Conservation (phyloP, 2,797 vertebrate genomes). For the Chloroceryle inda region DNA sequence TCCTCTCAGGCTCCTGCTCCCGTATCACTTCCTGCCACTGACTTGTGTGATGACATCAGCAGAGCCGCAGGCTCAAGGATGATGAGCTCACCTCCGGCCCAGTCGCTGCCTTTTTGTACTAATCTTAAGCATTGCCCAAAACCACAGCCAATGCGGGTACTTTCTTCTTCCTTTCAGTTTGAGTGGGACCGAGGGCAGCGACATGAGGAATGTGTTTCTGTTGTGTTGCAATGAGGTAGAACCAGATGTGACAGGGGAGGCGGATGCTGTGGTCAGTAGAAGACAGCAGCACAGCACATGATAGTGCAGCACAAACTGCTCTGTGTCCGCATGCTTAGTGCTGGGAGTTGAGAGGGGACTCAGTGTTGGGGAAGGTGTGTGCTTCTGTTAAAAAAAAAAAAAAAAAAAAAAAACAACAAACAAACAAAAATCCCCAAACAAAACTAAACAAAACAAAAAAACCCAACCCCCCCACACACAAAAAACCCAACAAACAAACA, state of each 20-base stretch:
- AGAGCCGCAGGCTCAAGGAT: neutral
- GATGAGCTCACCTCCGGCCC: conserved; percentile 51
- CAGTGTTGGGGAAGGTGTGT: neutral
- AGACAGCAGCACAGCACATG: accelerated
- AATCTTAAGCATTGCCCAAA: neutral
- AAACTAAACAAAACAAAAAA: no score
- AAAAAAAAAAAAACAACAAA: no score
- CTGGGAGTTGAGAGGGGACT: accelerated
- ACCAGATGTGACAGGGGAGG: neutral
- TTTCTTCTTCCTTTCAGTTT: neutral
- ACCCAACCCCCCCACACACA: no score
- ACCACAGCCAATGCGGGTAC: neutral
- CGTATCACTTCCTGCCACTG: conserved; percentile 57
- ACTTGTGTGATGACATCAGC: conserved; percentile 7
- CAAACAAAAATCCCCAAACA: no score
- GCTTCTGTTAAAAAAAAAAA: neutral
- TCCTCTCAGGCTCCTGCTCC: conserved; percentile 41
- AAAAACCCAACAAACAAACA: no score
- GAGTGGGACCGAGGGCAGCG: neutral
- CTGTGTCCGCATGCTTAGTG: accelerated
- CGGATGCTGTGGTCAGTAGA: neutral
- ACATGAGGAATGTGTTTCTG: neutral
- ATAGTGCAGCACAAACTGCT: neutral
- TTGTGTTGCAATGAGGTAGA: neutral
- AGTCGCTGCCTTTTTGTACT: neutral